Evolutionary conservation across 2,888 invertebrate species (phyloP), one percentile per base, ranked within the genome.

Genomic region (Troides aeacus): DNA sequence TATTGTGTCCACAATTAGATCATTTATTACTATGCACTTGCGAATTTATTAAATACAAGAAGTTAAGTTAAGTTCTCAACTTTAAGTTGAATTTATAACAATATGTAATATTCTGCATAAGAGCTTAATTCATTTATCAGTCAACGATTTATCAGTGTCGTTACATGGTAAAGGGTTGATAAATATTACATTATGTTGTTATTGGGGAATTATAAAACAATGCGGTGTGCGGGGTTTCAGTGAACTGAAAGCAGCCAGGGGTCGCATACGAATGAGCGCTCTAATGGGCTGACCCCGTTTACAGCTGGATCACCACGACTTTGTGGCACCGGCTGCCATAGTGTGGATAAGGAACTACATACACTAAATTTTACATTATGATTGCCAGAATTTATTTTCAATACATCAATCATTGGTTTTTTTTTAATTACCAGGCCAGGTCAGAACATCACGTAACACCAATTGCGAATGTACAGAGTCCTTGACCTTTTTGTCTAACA

Each of bases 231-330:
- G 23, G 46, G 66, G 76, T 77, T 82, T 81, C 85, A 86, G 81
- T 80, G 84, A 82, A 77, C 80, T 79, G 80, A 71, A 75, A 75
- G 74, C 50, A 58, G 66, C 70, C 62, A 71, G 70, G 76, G 73
- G 76, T 71, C 72, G 77, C 77, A 77, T 79, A 77, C 78, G 76
- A 79, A 75, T 74, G 79, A 79, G 74, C 72, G 79, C 71, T 74
- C 76, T 79, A 79, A 84, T 81, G 75, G 77, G 76, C 74, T 82
- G 82, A 79, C 82, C 82, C 75, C 75, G 74, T 80, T 82, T 76
- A 76, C 77, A 71, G 74, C 67, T 73, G 73, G 69, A 72, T 74
- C 70, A 71, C 72, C 76, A 71, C 75, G 73, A 64, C 72, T 62
- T 59, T 60, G 69, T 69, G 72, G 71, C 73, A 73, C 72, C 71